Evolutionary conservation across 2,888 invertebrate species (phyloP).

Genomic region (Hanleya hanleyi): DNA sequence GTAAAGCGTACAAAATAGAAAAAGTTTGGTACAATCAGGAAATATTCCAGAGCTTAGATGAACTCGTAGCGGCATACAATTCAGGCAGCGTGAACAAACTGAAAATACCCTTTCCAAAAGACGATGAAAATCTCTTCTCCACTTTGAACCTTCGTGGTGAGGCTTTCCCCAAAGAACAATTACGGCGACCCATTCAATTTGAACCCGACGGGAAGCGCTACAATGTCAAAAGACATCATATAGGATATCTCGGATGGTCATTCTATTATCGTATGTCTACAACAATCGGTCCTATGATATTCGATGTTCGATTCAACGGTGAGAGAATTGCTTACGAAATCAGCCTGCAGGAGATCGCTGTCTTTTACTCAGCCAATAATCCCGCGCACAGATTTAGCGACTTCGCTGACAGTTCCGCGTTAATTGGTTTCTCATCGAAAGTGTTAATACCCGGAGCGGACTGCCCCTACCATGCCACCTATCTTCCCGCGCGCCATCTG

Average conservation of each 20-base stretch:
- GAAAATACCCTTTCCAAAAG: not conserved
- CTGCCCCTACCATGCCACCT: conserved; percentile 59
- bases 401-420: conserved; percentile 50
- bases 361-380: conserved; percentile 55
- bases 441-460: conserved; percentile 61
- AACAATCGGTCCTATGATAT: conserved; percentile 48
- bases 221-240: conserved; percentile 46
- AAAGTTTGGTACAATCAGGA: conserved; percentile 40
- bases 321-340: conserved; percentile 61
- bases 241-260: conserved; percentile 57
- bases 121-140: conserved; percentile 1
- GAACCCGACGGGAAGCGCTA: conserved; percentile 57
- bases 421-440: conserved; percentile 45
- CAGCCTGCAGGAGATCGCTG: conserved; percentile 57
- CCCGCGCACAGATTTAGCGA: conserved; percentile 43
- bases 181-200: conserved; percentile 44
- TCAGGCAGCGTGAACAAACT: not conserved
- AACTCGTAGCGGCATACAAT: conserved; percentile 24
- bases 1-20: conserved; percentile 29
- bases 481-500: conserved; percentile 39
- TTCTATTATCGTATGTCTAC: conserved; percentile 56
- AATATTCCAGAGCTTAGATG: conserved; percentile 32
- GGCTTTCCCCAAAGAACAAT: conserved; percentile 24
- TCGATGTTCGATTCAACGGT: conserved; percentile 47
- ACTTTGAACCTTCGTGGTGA: conserved; percentile 39